Conservation (phyloP, 2,113 vertebrate genomes). For the Takifugu flavidus region DNA sequence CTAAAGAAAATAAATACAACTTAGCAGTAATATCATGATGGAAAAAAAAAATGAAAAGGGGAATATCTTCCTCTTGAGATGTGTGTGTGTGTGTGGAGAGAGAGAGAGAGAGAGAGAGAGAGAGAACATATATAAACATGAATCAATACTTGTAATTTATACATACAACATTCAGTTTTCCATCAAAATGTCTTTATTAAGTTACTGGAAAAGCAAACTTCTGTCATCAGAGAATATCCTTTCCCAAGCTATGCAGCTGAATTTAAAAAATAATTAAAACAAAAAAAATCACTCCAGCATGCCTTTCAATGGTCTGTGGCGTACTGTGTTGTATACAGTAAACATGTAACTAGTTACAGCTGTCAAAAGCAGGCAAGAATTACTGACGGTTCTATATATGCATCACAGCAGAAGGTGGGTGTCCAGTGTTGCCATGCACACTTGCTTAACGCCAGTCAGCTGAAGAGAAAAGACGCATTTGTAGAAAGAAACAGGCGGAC, state of each 20-base stretch:
- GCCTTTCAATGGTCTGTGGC: conserved; percentile 32
- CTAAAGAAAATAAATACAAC: conserved; percentile 35
- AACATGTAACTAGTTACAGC: conserved; percentile 67
- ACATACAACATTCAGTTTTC: conserved; percentile 38
- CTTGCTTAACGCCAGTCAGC: conserved; percentile 42
- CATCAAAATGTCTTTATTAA: conserved; percentile 1
- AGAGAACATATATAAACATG: conserved; percentile 7
- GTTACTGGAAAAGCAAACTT: not conserved
- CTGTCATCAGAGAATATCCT: conserved; percentile 16
- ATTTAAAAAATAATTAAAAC: not conserved
- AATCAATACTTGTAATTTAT: conserved; percentile 13
- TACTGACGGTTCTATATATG: conserved; percentile 24
- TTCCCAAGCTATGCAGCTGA: conserved; percentile 39
- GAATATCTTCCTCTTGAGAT: not conserved
- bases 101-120: too few species aligned
- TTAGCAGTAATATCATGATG: conserved; percentile 26
- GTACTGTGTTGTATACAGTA: conserved; percentile 43
- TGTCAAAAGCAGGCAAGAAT: conserved; percentile 47
- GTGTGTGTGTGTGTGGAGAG: not conserved
- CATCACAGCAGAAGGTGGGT: conserved; percentile 30
- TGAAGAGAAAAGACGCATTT: conserved; percentile 14
- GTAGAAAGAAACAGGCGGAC: conserved; percentile 15
- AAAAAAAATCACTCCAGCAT: conserved; percentile 38
- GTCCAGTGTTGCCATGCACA: conserved; percentile 63
- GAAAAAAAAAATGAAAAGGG: conserved; percentile 1